phyloP scores from a whole-genome alignment of 1,140 invertebrate species.

The Littorina saxatilis region DNA sequence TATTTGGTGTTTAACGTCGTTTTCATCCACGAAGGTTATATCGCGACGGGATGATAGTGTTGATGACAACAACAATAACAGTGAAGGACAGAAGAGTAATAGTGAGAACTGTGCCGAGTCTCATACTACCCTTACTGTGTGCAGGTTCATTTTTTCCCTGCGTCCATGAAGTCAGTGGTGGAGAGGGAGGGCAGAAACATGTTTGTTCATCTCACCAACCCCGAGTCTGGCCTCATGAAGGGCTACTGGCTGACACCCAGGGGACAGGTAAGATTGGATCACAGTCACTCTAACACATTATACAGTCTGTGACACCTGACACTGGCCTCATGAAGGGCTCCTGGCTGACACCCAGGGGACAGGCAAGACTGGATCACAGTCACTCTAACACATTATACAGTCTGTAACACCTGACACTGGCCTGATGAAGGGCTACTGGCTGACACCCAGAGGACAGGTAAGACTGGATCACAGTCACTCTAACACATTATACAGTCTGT shows the following conservation, averaged over 20 bases:
- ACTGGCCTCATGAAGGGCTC: constrained; percentile 84
- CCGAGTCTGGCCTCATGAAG: constrained; percentile 80
- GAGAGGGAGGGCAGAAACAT: constrained; percentile 56
- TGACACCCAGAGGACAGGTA: constrained; percentile 3
- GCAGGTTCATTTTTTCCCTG: constrained; percentile 81
- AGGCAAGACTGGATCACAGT: no score
- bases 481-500: no score
- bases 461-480: no score
- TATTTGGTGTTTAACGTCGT: no score
- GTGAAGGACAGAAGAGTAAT: not conserved
- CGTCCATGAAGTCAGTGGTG: constrained; percentile 76
- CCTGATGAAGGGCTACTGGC: constrained; percentile 82
- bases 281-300: no score
- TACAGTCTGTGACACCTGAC: no score
- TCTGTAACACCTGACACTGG: constrained; percentile 81
- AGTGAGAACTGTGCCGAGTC: no score
- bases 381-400: no score
- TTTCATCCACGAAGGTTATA: no score
- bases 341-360: constrained; percentile 38
- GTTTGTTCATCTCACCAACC: constrained; percentile 85
- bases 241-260: constrained; percentile 78
- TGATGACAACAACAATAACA: no score
- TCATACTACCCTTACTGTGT: no score
- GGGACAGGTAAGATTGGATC: constrained; percentile 4
- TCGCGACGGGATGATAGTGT: no score